Evolutionary conservation across 2,113 vertebrate species (phyloP), one percentile per base, ranked within the genome.

Genomic region (Lipotes vexillifer): DNA sequence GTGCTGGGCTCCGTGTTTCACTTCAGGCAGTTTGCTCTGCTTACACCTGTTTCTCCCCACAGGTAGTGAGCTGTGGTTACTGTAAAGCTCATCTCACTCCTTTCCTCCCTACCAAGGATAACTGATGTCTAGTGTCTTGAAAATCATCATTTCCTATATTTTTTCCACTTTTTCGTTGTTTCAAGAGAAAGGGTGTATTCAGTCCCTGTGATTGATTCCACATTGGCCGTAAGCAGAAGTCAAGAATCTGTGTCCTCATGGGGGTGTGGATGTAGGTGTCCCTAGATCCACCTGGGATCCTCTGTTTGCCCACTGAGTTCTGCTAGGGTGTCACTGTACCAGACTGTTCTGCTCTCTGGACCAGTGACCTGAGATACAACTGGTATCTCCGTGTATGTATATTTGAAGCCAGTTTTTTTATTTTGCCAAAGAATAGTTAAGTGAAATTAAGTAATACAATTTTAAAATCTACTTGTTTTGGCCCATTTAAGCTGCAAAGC

Each of bases 1-100:
- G 12, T 52, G n/a, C 11, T 4, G 12, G 21, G 8, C 65, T 68
- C 20, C 2, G 0, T 3, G 0, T 10, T n/a, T 18, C n/a, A 14
- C 80, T n/a, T n/a, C 6, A n/a, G 41, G 15, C 11, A 0, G 15
- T 44, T 29, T 0, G 0, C n/a, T 31, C 27, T 25, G 7, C 4
- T 18, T 13, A 11, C 15, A 1, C 1, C 18, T 18, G 0, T 15
- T 57, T 33, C 25, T 49, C 31, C 55, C 21, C 2, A 3, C 6
- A 23, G 20, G 36, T 8, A 4, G 17, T 5, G 7, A 84, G 68
- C 2, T 4, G 11, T 41, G 27, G 6, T 1, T 11, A 8, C 11
- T 1, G 4, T 2, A 13, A n/a, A 27, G 17, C 36, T n/a, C 6
- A 41, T 21, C 6, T 21, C 3, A 8, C n/a, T 49, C 27, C 14